Evolutionary conservation across 2,113 vertebrate genomes (phyloP).

Genomic region (Pitta sordida): DNA sequence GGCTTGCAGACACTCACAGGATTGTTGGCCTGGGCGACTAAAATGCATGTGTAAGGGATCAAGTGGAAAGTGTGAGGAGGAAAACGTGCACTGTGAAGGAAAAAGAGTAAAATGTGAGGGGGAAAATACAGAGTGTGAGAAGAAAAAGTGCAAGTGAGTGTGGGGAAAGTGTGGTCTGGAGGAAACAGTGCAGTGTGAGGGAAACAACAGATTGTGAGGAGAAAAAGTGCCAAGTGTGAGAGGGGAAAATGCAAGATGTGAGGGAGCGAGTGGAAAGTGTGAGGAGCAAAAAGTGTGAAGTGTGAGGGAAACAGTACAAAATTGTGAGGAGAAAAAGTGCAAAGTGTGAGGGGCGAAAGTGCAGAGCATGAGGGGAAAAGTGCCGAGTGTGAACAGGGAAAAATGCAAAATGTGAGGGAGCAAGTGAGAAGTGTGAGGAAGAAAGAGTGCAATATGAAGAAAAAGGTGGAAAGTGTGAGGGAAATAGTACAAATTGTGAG

Average conservation of each 20-base stretch:
- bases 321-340: too few species aligned
- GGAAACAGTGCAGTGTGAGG: too few species aligned
- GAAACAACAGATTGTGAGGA: not conserved
- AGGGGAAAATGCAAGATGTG: too few species aligned
- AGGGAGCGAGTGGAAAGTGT: not conserved
- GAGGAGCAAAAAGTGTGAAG: not conserved
- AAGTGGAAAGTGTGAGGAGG: not conserved
- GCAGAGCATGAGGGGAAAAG: not conserved
- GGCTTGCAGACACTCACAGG: fast-evolving
- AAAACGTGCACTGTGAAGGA: too few species aligned
- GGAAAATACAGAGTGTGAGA: not conserved
- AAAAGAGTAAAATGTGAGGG: not conserved
- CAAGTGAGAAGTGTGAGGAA: too few species aligned
- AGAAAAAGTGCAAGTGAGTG: too few species aligned
- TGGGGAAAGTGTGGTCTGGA: too few species aligned
- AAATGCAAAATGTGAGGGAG: not conserved
- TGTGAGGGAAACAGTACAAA: too few species aligned
- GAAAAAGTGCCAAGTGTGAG: not conserved
- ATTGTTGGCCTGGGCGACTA: not conserved
- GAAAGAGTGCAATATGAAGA: not conserved
- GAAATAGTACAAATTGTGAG: not conserved
- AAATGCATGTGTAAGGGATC: not conserved
- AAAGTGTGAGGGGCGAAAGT: not conserved
- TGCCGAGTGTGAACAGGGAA: too few species aligned
- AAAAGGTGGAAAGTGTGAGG: too few species aligned